These are phyloP conservation scores for Heliconius cydno DNA, from an alignment of 2,888 invertebrate species.

Conservation along the genomic window DNA sequence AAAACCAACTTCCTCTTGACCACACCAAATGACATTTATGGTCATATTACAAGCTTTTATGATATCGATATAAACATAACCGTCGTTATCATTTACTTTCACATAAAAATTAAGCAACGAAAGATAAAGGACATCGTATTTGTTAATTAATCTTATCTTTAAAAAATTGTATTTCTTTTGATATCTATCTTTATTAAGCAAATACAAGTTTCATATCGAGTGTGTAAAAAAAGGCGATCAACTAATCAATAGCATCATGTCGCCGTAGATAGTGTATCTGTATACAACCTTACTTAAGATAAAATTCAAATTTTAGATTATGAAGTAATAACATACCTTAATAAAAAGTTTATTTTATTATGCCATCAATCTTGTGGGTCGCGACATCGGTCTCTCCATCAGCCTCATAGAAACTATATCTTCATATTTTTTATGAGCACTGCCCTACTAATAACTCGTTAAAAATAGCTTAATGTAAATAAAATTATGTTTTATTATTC, in stretches of 20 bases:
- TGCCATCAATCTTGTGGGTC: slow-evolving; percentile 79
- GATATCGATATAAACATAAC: slow-evolving; percentile 12
- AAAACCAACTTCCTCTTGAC: neutral
- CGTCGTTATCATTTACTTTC: slow-evolving; percentile 16
- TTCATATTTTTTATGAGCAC: slow-evolving; percentile 29
- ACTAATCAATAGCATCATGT: slow-evolving; percentile 77
- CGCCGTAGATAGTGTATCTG: slow-evolving; percentile 72
- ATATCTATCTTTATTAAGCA: slow-evolving; percentile 42
- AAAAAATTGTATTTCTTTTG: slow-evolving; percentile 27
- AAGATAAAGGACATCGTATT: slow-evolving; percentile 25
- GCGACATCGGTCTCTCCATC: slow-evolving; percentile 54
- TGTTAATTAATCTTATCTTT: slow-evolving; percentile 38
- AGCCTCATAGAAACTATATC: slow-evolving; percentile 37
- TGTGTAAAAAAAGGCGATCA: slow-evolving; percentile 41
- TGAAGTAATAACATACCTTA: slow-evolving; percentile 68
- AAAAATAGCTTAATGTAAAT: slow-evolving; percentile 4
- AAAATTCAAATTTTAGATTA: slow-evolving; percentile 78
- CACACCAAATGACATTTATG: neutral
- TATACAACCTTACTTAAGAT: slow-evolving; percentile 77
- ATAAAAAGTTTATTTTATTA: slow-evolving; percentile 78
- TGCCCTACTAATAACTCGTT: neutral
- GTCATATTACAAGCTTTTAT: slow-evolving; percentile 17
- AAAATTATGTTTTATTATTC: neutral
- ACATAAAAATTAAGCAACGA: slow-evolving; percentile 19
- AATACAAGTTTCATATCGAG: slow-evolving; percentile 38